Conservation (phyloP, 2,797 vertebrate genomes). For the Otolemur crassicaudatus region DNA sequence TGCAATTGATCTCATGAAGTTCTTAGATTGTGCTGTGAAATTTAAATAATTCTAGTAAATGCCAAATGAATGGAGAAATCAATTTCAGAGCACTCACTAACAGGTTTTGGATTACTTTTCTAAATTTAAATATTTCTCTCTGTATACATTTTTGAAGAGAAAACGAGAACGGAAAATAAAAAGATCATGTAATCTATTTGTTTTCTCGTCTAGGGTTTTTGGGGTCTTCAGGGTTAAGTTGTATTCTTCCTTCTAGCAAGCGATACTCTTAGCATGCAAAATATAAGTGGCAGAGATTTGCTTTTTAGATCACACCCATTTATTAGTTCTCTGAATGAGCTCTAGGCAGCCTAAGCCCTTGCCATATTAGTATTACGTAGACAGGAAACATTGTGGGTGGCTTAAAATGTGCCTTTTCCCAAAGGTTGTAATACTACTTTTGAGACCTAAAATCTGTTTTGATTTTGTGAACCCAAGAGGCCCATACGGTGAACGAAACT, state of each 20-base stretch:
- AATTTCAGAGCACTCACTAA: slow-evolving; percentile 64
- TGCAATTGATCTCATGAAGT: slow-evolving; percentile 42
- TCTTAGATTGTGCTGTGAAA: slow-evolving; percentile 46
- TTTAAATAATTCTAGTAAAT: slow-evolving; percentile 70
- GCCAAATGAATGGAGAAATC: slow-evolving; percentile 47
- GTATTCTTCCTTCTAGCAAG: background rate
- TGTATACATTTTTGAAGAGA: slow-evolving; percentile 19
- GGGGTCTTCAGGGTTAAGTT: background rate
- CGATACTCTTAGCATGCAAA: background rate
- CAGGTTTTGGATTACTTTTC: slow-evolving; percentile 52
- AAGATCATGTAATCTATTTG: slow-evolving; percentile 28
- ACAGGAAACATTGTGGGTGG: background rate
- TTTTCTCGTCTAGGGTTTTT: slow-evolving; percentile 9
- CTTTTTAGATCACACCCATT: slow-evolving; percentile 39
- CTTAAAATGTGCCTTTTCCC: background rate
- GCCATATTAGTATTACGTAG: background rate
- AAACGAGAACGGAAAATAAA: slow-evolving; percentile 39
- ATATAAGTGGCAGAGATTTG: slow-evolving; percentile 37
- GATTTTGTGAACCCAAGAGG: background rate
- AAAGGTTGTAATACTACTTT: background rate
- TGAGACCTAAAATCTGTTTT: background rate
- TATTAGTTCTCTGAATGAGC: slow-evolving; percentile 16
- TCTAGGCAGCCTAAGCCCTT: background rate
- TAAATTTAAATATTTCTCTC: slow-evolving; percentile 53
- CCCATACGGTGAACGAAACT: background rate